Evolutionary conservation across 1,140 invertebrate species (phyloP).

Genomic region (Pomacea maculata): DNA sequence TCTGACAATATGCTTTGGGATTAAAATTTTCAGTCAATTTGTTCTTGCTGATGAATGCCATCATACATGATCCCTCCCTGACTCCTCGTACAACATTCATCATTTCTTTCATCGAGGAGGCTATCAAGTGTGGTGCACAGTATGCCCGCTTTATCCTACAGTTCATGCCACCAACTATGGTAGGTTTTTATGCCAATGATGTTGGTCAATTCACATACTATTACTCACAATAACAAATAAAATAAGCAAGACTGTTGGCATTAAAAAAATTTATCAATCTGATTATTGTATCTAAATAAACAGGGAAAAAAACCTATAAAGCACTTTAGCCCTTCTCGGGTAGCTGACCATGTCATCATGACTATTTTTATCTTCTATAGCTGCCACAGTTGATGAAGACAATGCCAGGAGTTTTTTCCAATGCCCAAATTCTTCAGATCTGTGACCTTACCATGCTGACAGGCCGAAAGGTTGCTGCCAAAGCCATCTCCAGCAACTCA

Average conservation of each 20-base stretch:
- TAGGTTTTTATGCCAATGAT: slow-evolving; percentile 22
- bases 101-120: slow-evolving; percentile 81
- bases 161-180: slow-evolving; percentile 75
- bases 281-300: too few species aligned
- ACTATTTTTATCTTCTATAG: slow-evolving; percentile 24
- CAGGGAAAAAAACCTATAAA: too few species aligned
- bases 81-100: slow-evolving; percentile 88
- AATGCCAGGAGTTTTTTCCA: slow-evolving; percentile 78
- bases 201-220: too few species aligned
- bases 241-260: too few species aligned
- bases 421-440: slow-evolving; percentile 76
- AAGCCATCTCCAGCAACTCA: slow-evolving; percentile 67
- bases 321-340: too few species aligned
- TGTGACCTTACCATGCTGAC: slow-evolving; percentile 78
- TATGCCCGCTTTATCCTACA: slow-evolving; percentile 79
- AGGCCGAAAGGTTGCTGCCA: slow-evolving; percentile 81
- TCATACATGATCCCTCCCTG: slow-evolving; percentile 79
- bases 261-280: too few species aligned
- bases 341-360: too few species aligned
- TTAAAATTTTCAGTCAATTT: slow-evolving; percentile 64
- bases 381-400: slow-evolving; percentile 82
- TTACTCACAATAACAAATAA: too few species aligned
- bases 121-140: slow-evolving; percentile 82
- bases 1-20: neutral
- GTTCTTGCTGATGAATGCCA: slow-evolving; percentile 77